Conservation (phyloP, 2,888 invertebrate genomes). For the Timema podura region DNA sequence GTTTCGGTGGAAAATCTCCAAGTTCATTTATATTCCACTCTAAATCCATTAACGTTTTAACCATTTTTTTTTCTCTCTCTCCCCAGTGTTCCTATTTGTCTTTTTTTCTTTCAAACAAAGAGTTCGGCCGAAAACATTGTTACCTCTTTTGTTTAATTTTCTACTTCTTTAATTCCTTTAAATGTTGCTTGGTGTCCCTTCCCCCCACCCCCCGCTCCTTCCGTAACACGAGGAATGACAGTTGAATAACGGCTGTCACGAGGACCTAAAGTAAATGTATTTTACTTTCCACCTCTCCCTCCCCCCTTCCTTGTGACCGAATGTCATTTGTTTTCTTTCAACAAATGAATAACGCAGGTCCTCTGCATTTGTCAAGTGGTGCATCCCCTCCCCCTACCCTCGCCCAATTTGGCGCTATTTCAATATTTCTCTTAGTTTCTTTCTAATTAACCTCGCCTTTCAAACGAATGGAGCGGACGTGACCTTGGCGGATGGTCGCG, state of each 20-base stretch:
- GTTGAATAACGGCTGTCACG: slow-evolving; percentile 7
- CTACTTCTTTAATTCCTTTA: too few relatives aligned
- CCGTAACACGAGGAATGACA: neutral
- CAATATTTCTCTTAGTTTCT: slow-evolving; percentile 5
- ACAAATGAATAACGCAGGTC: slow-evolving; percentile 12
- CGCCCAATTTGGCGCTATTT: neutral
- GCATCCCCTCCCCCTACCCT: too few relatives aligned
- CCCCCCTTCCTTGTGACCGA: neutral
- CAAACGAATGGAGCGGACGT: too few relatives aligned
- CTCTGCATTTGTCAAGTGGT: neutral
- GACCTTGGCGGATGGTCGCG: too few relatives aligned
- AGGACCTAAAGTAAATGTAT: neutral
- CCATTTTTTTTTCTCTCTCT: neutral
- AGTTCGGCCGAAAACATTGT: too few relatives aligned
- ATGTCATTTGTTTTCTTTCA: slow-evolving; percentile 14
- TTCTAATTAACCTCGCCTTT: too few relatives aligned
- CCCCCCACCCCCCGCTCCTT: too few relatives aligned
- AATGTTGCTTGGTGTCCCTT: too few relatives aligned
- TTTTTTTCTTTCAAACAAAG: too few relatives aligned
- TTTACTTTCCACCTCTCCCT: neutral
- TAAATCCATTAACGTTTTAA: slow-evolving; percentile 6
- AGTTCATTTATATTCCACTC: slow-evolving; percentile 9
- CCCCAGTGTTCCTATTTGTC: neutral
- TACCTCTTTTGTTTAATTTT: too few relatives aligned
- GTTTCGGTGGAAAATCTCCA: neutral